Percentiles rank a stretch among this genome's conserved stretches.
phyloP scores from a whole-genome alignment of 2,113 vertebrate genomes.

The Rallus limicola region DNA sequence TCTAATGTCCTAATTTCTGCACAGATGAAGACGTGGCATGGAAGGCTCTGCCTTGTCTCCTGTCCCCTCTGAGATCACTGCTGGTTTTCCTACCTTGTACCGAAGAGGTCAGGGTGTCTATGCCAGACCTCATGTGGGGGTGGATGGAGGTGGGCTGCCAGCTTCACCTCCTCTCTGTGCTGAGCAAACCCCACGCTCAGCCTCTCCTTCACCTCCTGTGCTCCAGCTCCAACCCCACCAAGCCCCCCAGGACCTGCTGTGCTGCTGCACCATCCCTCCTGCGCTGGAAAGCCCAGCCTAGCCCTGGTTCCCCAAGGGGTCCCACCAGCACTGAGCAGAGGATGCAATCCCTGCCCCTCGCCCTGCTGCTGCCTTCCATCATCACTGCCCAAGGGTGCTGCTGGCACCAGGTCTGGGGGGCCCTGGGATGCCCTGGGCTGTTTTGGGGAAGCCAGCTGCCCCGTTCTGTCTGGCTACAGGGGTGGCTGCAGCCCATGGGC shows the following conservation, averaged over 20 bases:
- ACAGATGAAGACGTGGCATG: not conserved
- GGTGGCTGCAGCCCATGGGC: not conserved
- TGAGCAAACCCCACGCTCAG: too few species aligned
- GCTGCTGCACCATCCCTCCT: not conserved
- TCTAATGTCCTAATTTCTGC: not conserved
- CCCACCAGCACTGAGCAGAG: not conserved
- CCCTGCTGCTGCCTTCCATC: not conserved
- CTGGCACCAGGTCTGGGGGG: not conserved
- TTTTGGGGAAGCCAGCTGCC: not conserved
- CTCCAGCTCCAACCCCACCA: too few species aligned
- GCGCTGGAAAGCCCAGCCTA: not conserved
- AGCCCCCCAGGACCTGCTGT: not conserved
- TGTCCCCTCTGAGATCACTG: not conserved
- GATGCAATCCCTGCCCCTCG: too few species aligned
- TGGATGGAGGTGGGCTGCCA: too few species aligned
- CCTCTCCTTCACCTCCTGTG: too few species aligned
- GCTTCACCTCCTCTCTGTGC: too few species aligned
- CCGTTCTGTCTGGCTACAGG: accelerated
- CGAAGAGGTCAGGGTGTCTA: not conserved
- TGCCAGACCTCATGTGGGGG: not conserved
- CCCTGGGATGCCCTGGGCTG: not conserved
- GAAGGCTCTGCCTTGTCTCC: not conserved
- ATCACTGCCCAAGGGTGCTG: accelerated
- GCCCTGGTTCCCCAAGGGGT: not conserved
- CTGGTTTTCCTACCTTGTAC: not conserved